Percentiles rank a stretch among this genome's conserved stretches.
Conservation (phyloP, 2,888 invertebrate species). For the Campoplex capitator region DNA sequence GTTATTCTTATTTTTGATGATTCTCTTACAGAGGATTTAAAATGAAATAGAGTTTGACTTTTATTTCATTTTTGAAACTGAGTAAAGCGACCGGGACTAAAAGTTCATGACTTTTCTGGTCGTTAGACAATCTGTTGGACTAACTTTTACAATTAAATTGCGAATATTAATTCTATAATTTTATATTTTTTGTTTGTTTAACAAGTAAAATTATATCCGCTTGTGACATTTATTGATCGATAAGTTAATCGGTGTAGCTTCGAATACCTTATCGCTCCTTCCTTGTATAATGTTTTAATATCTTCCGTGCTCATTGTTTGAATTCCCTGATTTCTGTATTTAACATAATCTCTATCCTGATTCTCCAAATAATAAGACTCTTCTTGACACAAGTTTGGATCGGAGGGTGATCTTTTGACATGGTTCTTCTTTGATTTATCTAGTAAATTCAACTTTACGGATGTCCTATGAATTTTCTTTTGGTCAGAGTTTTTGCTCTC, state of each 20-base stretch:
- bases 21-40: too few species aligned
- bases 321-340: slow-evolving; percentile 78
- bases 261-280: slow-evolving; percentile 80
- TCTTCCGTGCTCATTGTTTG: slow-evolving; percentile 80
- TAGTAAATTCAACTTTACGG: slow-evolving; percentile 19
- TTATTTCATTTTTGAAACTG: not conserved
- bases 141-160: too few species aligned
- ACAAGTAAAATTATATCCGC: too few species aligned
- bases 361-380: slow-evolving; percentile 8
- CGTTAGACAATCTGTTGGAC: too few species aligned
- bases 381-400: slow-evolving; percentile 69
- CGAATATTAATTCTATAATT: too few species aligned
- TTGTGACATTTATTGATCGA: too few species aligned
- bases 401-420: slow-evolving; percentile 70
- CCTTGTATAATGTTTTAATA: slow-evolving; percentile 76
- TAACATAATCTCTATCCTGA: slow-evolving; percentile 55
- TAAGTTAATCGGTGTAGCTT: too few species aligned
- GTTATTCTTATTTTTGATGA: too few species aligned
- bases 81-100: too few species aligned
- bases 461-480: slow-evolving; percentile 47
- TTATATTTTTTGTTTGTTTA: too few species aligned
- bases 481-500: slow-evolving; percentile 35
- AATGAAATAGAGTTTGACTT: too few species aligned
- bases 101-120: too few species aligned
- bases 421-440: slow-evolving; percentile 49